Percentiles rank a stretch among this genome's conserved stretches.
These are phyloP conservation scores for Parazoanthus darwini DNA, from an alignment of 92 coral and sea anemone genomes.

Conservation along the genomic window DNA sequence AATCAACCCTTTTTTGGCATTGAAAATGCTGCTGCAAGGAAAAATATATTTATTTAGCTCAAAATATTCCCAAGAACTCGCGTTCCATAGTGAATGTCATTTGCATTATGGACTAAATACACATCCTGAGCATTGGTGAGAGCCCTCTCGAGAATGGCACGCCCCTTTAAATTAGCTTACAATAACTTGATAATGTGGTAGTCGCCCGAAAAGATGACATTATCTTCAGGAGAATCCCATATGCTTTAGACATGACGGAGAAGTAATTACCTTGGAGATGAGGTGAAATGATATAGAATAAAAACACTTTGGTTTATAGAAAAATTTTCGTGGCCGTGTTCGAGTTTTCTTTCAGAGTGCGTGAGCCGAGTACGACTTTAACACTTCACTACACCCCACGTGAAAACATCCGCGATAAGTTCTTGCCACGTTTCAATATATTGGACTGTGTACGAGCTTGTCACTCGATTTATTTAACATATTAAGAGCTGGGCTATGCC, in stretches of 20 bases:
- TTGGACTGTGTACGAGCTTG: conserved; percentile 20
- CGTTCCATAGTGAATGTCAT: conserved; percentile 51
- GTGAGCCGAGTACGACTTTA: not conserved
- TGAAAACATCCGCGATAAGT: conserved; percentile 38
- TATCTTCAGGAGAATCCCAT: conserved; percentile 72
- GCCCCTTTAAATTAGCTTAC: conserved; percentile 96
- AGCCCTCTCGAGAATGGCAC: conserved; percentile 85
- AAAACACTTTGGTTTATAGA: conserved; percentile 6
- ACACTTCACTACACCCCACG: conserved; percentile 33
- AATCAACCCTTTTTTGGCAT: not conserved
- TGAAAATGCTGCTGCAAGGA: not conserved
- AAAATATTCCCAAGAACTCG: not conserved
- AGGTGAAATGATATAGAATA: conserved; percentile 68
- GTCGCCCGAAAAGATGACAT: conserved; percentile 89
- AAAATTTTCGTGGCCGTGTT: conserved; percentile 6
- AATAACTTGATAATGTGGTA: conserved; percentile 87
- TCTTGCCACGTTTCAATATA: conserved; percentile 42
- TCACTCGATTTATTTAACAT: conserved; percentile 23
- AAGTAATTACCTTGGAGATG: conserved; percentile 77
- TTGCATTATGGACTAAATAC: conserved; percentile 76
- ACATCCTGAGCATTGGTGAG: conserved; percentile 84
- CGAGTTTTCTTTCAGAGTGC: not conserved
- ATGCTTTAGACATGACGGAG: conserved; percentile 76
- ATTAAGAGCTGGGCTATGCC: conserved; percentile 5
- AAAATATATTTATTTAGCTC: not conserved